These are phyloP conservation scores for Aporrectodea caliginosa DNA, from an alignment of 1,140 invertebrate genomes.

Conservation along the genomic window DNA sequence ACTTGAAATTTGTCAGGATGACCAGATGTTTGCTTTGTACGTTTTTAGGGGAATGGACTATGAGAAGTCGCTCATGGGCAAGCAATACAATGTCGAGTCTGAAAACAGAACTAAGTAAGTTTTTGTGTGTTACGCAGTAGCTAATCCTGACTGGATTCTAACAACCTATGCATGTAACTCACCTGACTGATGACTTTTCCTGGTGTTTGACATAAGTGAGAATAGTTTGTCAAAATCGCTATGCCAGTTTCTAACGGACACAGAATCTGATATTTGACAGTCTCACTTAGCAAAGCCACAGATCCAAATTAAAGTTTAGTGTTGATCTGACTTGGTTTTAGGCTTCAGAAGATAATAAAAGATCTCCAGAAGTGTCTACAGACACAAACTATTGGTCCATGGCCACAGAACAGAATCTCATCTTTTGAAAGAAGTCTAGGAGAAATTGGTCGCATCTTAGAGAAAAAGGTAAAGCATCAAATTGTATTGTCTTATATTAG, in stretches of 20 bases:
- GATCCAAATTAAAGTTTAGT: no score
- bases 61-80: constrained; percentile 51
- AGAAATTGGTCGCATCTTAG: constrained; percentile 63
- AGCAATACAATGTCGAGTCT: constrained; percentile 56
- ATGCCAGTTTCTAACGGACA: no score
- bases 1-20: background rate
- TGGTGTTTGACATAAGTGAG: no score
- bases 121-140: no score
- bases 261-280: no score
- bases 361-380: constrained; percentile 64
- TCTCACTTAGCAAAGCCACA: no score
- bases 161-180: no score
- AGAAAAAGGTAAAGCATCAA: constrained; percentile 61
- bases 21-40: constrained; percentile 32
- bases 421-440: constrained; percentile 63
- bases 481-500: no score
- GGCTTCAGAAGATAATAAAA: constrained; percentile 62
- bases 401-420: constrained; percentile 62
- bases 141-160: no score
- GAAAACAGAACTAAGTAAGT: constrained; percentile 61
- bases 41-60: constrained; percentile 56
- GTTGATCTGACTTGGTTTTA: constrained; percentile 39
- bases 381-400: constrained; percentile 60
- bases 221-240: no score
- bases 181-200: no score